Evolutionary conservation across 2,113 vertebrate species (phyloP).

Genomic region (Anolis carolinensis): DNA sequence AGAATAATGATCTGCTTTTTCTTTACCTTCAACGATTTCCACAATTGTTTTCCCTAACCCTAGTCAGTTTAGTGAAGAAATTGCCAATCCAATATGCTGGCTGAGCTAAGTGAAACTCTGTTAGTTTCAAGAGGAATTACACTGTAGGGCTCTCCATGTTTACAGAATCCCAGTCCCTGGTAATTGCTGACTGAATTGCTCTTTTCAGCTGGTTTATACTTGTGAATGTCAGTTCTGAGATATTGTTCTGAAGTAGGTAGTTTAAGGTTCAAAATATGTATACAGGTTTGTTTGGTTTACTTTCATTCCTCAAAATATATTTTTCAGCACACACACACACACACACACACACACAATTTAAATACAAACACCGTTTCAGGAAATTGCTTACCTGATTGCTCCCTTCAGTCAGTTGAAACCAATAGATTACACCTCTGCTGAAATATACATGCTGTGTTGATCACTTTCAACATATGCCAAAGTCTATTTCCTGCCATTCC

Average conservation of each 20-base stretch:
- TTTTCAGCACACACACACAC: background rate
- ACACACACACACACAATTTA: background rate
- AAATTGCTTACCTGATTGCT: background rate
- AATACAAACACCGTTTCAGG: background rate
- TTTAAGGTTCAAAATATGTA: conserved; percentile 10
- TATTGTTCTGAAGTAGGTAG: background rate
- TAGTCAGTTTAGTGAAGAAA: conserved; percentile 28
- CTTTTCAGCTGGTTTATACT: conserved; percentile 1
- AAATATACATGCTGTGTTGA: conserved; percentile 12
- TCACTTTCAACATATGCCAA: background rate
- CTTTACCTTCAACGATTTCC: conserved; percentile 36
- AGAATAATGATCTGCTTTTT: background rate
- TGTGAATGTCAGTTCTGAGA: conserved; percentile 17
- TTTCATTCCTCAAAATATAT: background rate
- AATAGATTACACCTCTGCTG: background rate
- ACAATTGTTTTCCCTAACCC: conserved; percentile 30
- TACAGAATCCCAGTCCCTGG: background rate
- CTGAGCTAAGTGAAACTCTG: conserved; percentile 26
- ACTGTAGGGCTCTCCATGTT: conserved; percentile 2
- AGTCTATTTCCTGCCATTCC: background rate
- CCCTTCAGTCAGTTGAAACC: background rate
- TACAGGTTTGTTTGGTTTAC: too few relatives aligned
- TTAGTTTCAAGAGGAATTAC: background rate
- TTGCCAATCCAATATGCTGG: conserved; percentile 24
- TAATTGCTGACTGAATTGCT: conserved; percentile 25